phyloP scores from a whole-genome alignment of 2,888 invertebrate species.

The Drosophila multiciliata region DNA sequence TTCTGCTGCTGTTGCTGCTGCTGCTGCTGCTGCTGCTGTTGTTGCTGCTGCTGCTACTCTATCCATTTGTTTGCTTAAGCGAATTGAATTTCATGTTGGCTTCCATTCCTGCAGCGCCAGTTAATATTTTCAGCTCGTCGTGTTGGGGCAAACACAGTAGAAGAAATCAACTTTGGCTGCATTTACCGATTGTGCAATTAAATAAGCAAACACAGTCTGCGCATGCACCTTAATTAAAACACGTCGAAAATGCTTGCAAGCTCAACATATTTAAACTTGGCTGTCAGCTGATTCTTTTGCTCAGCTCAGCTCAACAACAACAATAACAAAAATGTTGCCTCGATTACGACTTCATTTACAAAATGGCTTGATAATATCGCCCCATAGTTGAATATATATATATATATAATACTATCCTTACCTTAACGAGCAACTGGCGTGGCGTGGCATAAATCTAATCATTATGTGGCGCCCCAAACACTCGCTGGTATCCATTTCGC shows the following conservation, averaged over 20 bases:
- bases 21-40: conserved; percentile 18
- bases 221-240: conserved; percentile 72
- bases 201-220: conserved; percentile 70
- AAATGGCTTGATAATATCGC: conserved; percentile 66
- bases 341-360: conserved; percentile 59
- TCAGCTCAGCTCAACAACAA: conserved; percentile 10
- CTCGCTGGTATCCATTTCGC: conserved; percentile 41
- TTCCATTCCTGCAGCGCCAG: conserved; percentile 20
- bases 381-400: not conserved
- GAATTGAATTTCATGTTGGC: conserved; percentile 74
- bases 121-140: conserved; percentile 72
- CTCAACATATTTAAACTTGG: conserved; percentile 52
- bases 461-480: conserved; percentile 38
- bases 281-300: conserved; percentile 25
- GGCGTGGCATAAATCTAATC: conserved; percentile 57
- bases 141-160: conserved; percentile 64
- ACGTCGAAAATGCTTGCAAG: conserved; percentile 46
- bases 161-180: conserved; percentile 57
- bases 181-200: conserved; percentile 78
- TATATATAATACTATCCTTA: not conserved
- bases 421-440: conserved; percentile 33
- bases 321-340: conserved; percentile 23
- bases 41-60: conserved; percentile 28
- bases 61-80: conserved; percentile 72
- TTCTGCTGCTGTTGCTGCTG: conserved; percentile 13